Percentiles rank a stretch among this genome's conserved stretches.
phyloP scores from a whole-genome alignment of 2,797 vertebrate species.

The Coranthus polyacanthus region DNA sequence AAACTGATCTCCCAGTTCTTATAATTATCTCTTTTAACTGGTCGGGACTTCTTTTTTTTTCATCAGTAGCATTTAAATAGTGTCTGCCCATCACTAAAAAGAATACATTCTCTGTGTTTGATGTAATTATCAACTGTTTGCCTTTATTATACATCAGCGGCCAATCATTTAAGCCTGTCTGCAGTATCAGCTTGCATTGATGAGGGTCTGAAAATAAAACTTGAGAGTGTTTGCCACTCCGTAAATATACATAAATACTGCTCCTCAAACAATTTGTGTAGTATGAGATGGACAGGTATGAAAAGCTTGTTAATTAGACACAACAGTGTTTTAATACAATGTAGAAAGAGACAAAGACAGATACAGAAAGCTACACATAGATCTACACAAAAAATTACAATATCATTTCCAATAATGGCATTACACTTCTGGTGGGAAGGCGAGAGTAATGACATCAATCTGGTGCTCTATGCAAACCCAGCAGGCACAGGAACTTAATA shows the following conservation, averaged over 20 bases:
- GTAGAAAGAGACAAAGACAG: conserved; percentile 83
- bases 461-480: conserved; percentile 82
- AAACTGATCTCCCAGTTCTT: conserved; percentile 30
- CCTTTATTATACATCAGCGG: conserved; percentile 69
- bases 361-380: conserved; percentile 79
- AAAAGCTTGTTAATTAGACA: conserved; percentile 80
- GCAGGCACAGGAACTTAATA: conserved; percentile 84
- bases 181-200: conserved; percentile 64
- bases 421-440: conserved; percentile 81
- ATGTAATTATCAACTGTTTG: conserved; percentile 75
- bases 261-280: conserved; percentile 68
- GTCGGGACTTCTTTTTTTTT: conserved; percentile 43
- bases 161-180: conserved; percentile 58
- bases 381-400: conserved; percentile 79
- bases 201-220: conserved; percentile 68
- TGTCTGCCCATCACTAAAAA: conserved; percentile 72
- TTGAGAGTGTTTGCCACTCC: conserved; percentile 56
- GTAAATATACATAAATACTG: conserved; percentile 75
- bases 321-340: conserved; percentile 84
- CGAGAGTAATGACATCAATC: conserved; percentile 80
- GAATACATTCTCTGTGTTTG: conserved; percentile 83
- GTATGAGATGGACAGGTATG: conserved; percentile 82
- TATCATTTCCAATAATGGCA: conserved; percentile 78
- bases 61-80: conserved; percentile 66
- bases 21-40: conserved; percentile 39